Percentiles rank a stretch among this genome's conserved stretches.
Evolutionary conservation across 2,113 vertebrate genomes (phyloP).

Genomic region (Centropus unirufus): DNA sequence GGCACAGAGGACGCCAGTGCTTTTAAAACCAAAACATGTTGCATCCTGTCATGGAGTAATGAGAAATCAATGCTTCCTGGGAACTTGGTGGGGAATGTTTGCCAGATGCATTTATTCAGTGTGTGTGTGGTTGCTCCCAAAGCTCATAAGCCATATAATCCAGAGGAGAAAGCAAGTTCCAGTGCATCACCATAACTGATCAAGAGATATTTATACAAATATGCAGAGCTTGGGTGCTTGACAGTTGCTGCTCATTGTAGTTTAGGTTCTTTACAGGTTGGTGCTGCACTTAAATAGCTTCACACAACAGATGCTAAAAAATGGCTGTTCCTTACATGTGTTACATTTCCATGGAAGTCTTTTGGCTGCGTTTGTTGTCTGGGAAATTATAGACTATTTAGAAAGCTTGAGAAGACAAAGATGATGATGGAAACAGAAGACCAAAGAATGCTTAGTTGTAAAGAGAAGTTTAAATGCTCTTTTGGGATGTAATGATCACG

Average conservation of each 20-base stretch:
- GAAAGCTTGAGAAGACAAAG: background rate
- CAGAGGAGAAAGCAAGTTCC: background rate
- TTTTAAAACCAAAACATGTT: background rate
- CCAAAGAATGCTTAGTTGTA: background rate
- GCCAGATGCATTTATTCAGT: background rate
- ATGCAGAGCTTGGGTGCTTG: background rate
- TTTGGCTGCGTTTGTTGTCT: background rate
- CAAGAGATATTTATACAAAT: background rate
- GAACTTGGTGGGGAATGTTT: background rate
- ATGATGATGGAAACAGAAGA: background rate
- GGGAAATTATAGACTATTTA: background rate
- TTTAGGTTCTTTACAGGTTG: background rate
- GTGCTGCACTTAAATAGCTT: background rate
- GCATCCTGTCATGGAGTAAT: background rate
- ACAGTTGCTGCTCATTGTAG: background rate
- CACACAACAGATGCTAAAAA: background rate
- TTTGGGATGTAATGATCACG: background rate
- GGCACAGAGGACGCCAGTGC: background rate
- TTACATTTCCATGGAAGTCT: background rate
- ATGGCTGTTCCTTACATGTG: rapidly evolving
- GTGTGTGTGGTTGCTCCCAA: background rate
- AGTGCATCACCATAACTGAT: background rate
- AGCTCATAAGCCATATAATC: background rate
- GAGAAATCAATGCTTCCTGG: background rate
- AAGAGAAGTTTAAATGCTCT: background rate